A percentile compares a stretch with the other conserved stretches of the same genome.
Evolutionary conservation across 2,797 vertebrate genomes (phyloP).

Genomic region (Clamator glandarius): DNA sequence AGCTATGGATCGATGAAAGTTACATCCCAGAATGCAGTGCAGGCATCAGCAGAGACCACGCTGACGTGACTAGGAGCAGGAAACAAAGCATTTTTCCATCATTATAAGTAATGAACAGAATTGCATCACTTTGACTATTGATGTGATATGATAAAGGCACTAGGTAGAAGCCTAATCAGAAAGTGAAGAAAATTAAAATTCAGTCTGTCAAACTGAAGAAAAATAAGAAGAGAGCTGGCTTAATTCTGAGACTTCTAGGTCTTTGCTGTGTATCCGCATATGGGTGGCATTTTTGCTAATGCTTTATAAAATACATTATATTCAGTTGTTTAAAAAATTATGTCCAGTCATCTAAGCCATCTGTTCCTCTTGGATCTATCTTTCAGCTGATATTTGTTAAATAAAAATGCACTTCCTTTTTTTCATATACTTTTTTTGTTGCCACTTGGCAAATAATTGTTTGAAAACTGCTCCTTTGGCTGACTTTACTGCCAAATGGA

Average conservation of each 20-base stretch:
- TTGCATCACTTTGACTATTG: not conserved
- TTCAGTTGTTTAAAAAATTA: not conserved
- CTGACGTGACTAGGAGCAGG: not conserved
- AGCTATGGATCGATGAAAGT: not conserved
- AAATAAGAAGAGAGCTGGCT: not conserved
- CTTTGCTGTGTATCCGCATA: not conserved
- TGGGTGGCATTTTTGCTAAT: accelerated
- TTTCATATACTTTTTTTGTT: not conserved
- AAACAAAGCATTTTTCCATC: not conserved
- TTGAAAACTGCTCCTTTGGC: constrained; percentile 29
- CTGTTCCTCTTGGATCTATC: not conserved
- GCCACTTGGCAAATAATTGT: not conserved
- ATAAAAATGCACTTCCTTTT: not conserved
- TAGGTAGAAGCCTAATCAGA: not conserved
- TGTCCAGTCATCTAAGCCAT: not conserved
- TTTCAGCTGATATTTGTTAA: not conserved
- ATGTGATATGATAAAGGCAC: not conserved
- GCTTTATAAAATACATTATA: not conserved
- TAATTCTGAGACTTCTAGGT: not conserved
- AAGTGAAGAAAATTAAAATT: not conserved
- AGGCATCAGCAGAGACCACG: not conserved
- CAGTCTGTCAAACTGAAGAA: not conserved
- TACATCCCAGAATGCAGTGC: not conserved
- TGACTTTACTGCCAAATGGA: not conserved
- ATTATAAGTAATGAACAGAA: not conserved